A percentile compares a stretch with the other conserved stretches of the same genome.
Evolutionary conservation across 2,113 vertebrate species (phyloP).

Genomic region (Aix galericulata): DNA sequence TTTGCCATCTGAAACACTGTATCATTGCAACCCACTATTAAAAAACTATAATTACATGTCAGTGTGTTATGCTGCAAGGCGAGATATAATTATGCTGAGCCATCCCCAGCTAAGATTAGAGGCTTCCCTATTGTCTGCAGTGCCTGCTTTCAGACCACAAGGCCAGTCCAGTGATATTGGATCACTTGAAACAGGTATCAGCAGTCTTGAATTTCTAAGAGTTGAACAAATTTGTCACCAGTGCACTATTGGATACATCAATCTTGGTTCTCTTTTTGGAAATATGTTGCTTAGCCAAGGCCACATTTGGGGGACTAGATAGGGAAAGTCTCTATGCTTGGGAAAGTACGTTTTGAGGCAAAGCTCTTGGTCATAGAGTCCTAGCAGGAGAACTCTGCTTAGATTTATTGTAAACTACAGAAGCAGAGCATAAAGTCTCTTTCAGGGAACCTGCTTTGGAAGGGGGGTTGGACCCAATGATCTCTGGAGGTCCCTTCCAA

Average conservation of each 20-base stretch:
- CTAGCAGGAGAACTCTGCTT: neutral
- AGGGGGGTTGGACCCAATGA: too few relatives aligned
- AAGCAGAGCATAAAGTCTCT: neutral
- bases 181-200: neutral
- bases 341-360: neutral
- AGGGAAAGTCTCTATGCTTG: neutral
- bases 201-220: neutral
- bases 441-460: too few relatives aligned
- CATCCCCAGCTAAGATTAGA: conserved; percentile 29
- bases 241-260: neutral
- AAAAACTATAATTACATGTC: conserved; percentile 19
- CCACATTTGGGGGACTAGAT: neutral
- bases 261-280: neutral
- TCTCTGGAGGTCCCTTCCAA: too few relatives aligned
- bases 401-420: neutral
- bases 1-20: neutral
- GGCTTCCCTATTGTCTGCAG: conserved; percentile 34
- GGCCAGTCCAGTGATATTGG: conserved; percentile 23
- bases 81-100: conserved; percentile 47
- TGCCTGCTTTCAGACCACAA: neutral
- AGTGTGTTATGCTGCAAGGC: neutral
- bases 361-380: neutral
- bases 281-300: neutral
- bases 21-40: neutral
- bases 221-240: neutral